Percentiles rank a stretch among this genome's conserved stretches.
phyloP scores from a whole-genome alignment of 2,888 invertebrate species.

The Cataglyphis altisquamis region DNA sequence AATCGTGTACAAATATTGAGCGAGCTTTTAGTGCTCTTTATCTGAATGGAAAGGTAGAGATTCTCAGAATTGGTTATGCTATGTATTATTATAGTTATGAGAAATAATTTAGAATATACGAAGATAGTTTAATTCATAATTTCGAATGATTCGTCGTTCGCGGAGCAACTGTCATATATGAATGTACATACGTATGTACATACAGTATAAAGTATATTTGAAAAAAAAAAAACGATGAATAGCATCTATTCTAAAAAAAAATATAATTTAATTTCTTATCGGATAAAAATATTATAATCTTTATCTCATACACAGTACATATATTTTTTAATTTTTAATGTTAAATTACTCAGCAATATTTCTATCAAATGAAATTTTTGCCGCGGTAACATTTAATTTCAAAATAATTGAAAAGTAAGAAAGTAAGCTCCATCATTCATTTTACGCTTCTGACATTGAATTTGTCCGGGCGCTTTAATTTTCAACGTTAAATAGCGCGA shows the following conservation, averaged over 20 bases:
- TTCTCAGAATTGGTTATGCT: background rate
- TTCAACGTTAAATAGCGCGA: constrained; percentile 51
- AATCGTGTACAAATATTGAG: constrained; percentile 1
- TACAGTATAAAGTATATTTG: background rate
- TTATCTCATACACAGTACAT: background rate
- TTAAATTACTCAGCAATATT: constrained; percentile 9
- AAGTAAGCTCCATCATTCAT: constrained; percentile 40
- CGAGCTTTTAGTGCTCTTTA: background rate
- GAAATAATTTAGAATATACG: background rate
- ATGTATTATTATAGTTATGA: background rate
- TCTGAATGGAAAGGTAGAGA: background rate
- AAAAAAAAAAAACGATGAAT: background rate
- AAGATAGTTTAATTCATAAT: background rate
- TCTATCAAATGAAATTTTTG: constrained; percentile 19
- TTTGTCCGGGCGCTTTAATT: constrained; percentile 47
- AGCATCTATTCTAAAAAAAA: background rate
- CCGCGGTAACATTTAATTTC: constrained; percentile 24
- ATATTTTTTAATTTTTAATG: background rate
- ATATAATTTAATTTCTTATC: background rate
- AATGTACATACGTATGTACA: too few relatives aligned
- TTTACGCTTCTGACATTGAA: constrained; percentile 39
- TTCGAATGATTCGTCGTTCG: background rate
- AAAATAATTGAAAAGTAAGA: constrained; percentile 39
- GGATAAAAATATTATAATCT: background rate
- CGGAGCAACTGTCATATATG: background rate